Base-by-base conservation (phyloP, 1,140 invertebrate species). In the Trichomalopsis sarcophagae region DNA sequence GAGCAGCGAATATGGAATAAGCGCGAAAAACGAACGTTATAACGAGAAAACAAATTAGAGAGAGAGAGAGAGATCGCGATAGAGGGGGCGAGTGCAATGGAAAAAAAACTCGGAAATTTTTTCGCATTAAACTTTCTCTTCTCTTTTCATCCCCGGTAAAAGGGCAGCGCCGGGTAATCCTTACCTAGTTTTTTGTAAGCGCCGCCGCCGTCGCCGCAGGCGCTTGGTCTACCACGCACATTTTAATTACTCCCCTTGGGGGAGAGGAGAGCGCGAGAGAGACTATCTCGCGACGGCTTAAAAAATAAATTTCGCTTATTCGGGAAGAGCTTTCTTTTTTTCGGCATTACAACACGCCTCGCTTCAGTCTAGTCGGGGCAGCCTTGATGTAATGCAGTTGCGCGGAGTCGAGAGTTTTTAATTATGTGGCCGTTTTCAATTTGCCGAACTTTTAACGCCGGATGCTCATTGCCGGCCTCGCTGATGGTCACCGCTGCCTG, bases 281-380 rank as follows among this genome's bases (percentile, higher is more conserved):
- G 47, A 79, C 55, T 66, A 79, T 68, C 77, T 55, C 33, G 36
- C 50, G 17, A 36, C 33, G 77, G 84, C 86, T 69, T 86, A 87
- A 81, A 69, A 78, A 73, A 79, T 79, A 79, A 79, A 79, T 66
- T 62, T 79, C 14, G 13, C 14, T 80, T 66, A 68, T 69, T 69
- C 33, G 30, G 55, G 33, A 21, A 11, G 7, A 40, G n/a, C 62
- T 80, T 79, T 80, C 30, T 80, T 62, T 62, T 21, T n/a, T 62
- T 62, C 55, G 6, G 55, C 6, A n/a, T 62, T 62, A 62, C 55
- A 62, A 62, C 55, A 7, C 55, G 4, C 33, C 33, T 3, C 17
- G 55, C 55, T 55, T 5, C 1, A 55, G 40, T 44, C 40, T 55
- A 55, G 17, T 7, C 40, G 3, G 13, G 3, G 13, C 47, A 50